Evolutionary conservation across 2,113 vertebrate genomes (phyloP), one percentile per base, ranked within the genome.

Genomic region (Siphamia tubifer): DNA sequence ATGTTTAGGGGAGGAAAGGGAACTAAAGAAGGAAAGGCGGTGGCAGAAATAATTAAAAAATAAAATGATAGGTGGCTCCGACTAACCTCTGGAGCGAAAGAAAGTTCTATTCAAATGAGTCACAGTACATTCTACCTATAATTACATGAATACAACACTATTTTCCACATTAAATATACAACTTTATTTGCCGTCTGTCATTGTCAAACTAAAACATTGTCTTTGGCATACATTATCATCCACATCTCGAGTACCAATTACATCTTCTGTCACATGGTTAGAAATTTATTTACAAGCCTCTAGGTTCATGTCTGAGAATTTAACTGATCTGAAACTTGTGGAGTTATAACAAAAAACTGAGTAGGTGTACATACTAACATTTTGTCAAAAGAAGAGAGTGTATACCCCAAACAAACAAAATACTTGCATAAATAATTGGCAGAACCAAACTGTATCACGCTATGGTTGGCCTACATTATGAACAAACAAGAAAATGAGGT

Each of bases 41-140:
- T 11, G 30, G 27, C 12, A 40, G 23, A 55, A 25, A 39, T 54
- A 15, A 71, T 9, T 6, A 2, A 48, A 63, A 20, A 10, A 25
- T 16, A 35, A 39, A 74, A 45, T 42, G n/a, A 57, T 35, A 6
- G 17, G 30, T 28, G 45, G 12, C 49, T 67, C 54, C n/a, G n/a
- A n/a, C n/a, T 67, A 36, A 58, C 49, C 65, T 49, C 21, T 55
- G 6, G 19, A 38, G 11, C 35, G 8, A 3, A 21, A 3, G 20
- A 24, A 30, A 5, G 40, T 51, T 51, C 27, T 20, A 69, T 48
- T 36, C 3, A n/a, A n/a, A 43, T 10, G 2, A 25, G 17, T 52
- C 17, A 20, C 15, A 4, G 20, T 24, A n/a, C 24, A 25, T 51
- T 52, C n/a, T n/a, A n/a, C n/a, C n/a, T n/a, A n/a, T n/a, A n/a